Percentiles rank a stretch among this genome's conserved stretches.
Evolutionary conservation across 2,888 invertebrate genomes (phyloP).

Genomic region (Sminthurides aquaticus): DNA sequence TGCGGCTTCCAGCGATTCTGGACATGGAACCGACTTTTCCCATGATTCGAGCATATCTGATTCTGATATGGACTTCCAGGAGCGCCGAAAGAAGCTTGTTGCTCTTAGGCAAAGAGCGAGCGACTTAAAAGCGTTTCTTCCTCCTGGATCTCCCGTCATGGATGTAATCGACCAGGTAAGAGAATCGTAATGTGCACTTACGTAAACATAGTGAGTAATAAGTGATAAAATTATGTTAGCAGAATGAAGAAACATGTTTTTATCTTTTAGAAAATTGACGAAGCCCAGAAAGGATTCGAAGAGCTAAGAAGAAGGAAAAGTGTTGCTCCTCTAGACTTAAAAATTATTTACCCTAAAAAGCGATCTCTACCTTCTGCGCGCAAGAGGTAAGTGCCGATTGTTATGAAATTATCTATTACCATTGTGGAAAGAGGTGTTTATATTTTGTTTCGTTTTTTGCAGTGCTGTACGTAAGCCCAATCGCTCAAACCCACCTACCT

Average conservation of each 20-base stretch:
- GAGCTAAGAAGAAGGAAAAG: constrained; percentile 27
- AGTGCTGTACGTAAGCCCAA: constrained; percentile 9
- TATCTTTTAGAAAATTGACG: constrained; percentile 35
- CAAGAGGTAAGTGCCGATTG: constrained; percentile 21
- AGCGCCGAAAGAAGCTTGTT: constrained; percentile 36
- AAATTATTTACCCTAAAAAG: constrained; percentile 39
- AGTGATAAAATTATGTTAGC: background rate
- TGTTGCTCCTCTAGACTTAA: constrained; percentile 34
- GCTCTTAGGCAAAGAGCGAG: constrained; percentile 39
- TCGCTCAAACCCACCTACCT: constrained; percentile 13
- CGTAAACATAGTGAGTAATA: background rate
- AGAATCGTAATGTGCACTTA: too few relatives aligned
- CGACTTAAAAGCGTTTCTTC: constrained; percentile 40
- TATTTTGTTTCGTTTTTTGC: background rate
- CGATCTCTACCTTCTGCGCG: constrained; percentile 29
- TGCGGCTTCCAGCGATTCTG: constrained; percentile 41
- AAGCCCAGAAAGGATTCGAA: constrained; percentile 40
- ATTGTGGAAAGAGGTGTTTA: background rate
- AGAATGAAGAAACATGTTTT: background rate
- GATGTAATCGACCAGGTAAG: constrained; percentile 39
- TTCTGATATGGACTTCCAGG: constrained; percentile 41
- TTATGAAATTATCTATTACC: background rate
- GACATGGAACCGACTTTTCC: constrained; percentile 43
- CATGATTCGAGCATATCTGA: constrained; percentile 42
- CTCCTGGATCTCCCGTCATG: constrained; percentile 40